Evolutionary conservation across 2,888 invertebrate species (phyloP).

Genomic region (Drosophila mercatorum): DNA sequence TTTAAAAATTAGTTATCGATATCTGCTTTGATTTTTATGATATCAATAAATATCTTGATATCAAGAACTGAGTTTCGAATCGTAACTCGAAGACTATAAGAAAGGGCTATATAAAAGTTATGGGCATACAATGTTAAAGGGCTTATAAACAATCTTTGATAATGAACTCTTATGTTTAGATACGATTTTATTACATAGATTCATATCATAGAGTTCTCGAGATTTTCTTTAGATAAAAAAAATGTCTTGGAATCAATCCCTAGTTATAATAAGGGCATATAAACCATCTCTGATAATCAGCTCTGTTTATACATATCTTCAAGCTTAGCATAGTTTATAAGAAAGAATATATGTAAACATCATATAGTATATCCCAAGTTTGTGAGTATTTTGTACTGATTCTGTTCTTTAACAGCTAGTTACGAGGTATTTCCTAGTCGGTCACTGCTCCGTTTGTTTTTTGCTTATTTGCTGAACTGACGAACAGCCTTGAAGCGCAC

Average conservation of each 20-base stretch:
- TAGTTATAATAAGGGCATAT: too few relatives aligned
- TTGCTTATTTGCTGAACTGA: constrained; percentile 47
- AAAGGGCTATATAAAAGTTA: too few relatives aligned
- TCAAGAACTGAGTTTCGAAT: not conserved
- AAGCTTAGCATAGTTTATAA: too few relatives aligned
- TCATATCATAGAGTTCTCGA: too few relatives aligned
- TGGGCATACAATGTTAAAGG: not conserved
- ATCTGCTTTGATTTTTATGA: not conserved
- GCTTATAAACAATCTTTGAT: not conserved
- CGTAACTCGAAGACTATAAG: too few relatives aligned
- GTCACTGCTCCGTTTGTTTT: constrained; percentile 7
- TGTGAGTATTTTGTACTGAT: not conserved
- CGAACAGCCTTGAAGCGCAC: constrained; percentile 64
- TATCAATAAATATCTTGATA: not conserved
- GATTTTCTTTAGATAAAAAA: too few relatives aligned
- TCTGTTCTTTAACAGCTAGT: not conserved
- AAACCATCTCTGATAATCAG: too few relatives aligned
- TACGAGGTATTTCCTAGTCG: constrained; percentile 6
- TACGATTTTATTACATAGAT: too few relatives aligned
- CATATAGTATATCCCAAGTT: too few relatives aligned
- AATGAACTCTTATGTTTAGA: not conserved
- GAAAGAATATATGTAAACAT: too few relatives aligned
- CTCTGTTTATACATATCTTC: too few relatives aligned
- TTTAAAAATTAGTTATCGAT: not conserved
- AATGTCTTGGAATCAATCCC: too few relatives aligned